phyloP scores from a whole-genome alignment of 1,140 invertebrate genomes.

The Ceratina japonica region DNA sequence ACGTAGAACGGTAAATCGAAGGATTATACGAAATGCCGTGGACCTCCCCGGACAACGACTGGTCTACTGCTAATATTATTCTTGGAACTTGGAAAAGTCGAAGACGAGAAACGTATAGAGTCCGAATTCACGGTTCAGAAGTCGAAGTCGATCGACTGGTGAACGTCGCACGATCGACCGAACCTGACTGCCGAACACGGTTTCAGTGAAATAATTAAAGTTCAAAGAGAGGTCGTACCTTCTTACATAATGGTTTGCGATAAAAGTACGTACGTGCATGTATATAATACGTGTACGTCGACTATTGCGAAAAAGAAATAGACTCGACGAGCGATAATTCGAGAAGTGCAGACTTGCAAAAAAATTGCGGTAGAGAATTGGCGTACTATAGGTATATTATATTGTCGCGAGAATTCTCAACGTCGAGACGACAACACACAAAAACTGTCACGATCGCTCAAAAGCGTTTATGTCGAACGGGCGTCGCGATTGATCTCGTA shows the following conservation, averaged over 20 bases:
- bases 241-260: constrained; percentile 37
- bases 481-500: too few relatives aligned
- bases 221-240: constrained; percentile 9
- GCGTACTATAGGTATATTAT: too few relatives aligned
- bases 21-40: too few relatives aligned
- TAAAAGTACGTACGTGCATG: neutral
- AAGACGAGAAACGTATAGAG: neutral
- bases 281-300: neutral
- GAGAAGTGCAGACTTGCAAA: neutral
- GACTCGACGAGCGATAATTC: neutral
- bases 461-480: neutral
- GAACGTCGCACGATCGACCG: neutral
- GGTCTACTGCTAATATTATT: too few relatives aligned
- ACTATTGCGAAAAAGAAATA: constrained; percentile 10
- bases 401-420: neutral
- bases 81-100: too few relatives aligned
- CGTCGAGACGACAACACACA: neutral
- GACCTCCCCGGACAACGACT: too few relatives aligned
- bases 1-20: neutral
- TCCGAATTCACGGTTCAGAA: neutral
- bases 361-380: too few relatives aligned
- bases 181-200: neutral
- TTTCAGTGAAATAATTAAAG: neutral
- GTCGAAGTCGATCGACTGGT: neutral
- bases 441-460: neutral